Base-by-base conservation (phyloP, 2,113 vertebrate genomes). In the Nyctibius bracteatus region DNA sequence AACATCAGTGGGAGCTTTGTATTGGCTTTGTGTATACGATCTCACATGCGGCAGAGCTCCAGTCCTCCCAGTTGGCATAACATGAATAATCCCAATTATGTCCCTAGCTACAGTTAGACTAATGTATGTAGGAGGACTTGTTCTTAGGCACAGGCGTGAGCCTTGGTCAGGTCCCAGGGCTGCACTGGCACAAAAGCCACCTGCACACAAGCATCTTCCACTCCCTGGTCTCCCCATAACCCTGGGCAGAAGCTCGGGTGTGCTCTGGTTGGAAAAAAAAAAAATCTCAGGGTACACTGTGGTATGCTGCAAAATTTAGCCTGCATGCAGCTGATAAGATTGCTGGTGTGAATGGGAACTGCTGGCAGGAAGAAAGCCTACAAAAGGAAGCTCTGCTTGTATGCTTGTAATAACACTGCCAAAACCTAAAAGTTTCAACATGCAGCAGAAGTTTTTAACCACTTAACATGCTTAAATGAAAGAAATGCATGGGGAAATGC, bases 241-340 rank as follows among this genome's bases (percentile, higher is more conserved):
- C 51, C 30, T 23, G n/a, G 25, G 51, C n/a, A 90, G 68, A 78
- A 44, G 14, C 71, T 87, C 65, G 68, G 37, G 47, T 51, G 57
- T 28, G 31, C 17, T 84, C 51, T 2, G 17, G 84, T 61, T 16
- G 5, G 8, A 57, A 71, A 35, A 9, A 58, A 61, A 49, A 35
- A 23, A 52, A 39, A 90, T 90, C 79, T 86, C 58, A 30, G 63
- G 51, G 85, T 68, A 94, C 85, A 80, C 37, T 70, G 20, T 88
- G 92, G 4, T 82, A 68, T 65, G 82, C 85, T 96, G 92, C 88
- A 95, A 95, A 97, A 97, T 88, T 90, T 90, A 95, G 92, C 74
- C 62, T 71, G 37, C 2, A 14, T 88, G 88, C 90, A 94, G 92
- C 94, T 91, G 96, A 92, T 82, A 84, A 89, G 57, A 87, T 51